Base-by-base conservation (phyloP, 2,888 invertebrate species). In the Meganola albula region DNA sequence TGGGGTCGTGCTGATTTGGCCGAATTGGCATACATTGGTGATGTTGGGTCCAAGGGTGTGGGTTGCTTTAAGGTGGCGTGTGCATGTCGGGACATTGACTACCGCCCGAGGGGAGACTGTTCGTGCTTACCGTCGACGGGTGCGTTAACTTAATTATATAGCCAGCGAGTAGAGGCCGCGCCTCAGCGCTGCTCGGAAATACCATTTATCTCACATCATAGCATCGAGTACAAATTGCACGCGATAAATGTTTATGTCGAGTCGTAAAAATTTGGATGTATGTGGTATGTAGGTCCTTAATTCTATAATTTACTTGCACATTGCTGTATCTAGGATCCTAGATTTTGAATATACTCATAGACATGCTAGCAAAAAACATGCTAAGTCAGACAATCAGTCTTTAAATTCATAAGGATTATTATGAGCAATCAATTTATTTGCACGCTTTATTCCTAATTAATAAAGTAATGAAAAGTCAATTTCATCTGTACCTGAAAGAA, bases 11-110 rank as follows among this genome's bases (percentile, higher is more conserved):
- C 40, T 32, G 41, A 62, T 58, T 57, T 51, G 63, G 63, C 26
- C 27, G 63, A 42, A 37, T 69, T 66, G 58, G 57, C 65, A 55
- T 63, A 61, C 55, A 56, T 63, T 51, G 50, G 52, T 43, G 38
- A 35, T 30, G 37, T 31, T 63, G 52, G 57, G 51, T 39, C 61
- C 59, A 61, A 59, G 54, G 60, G 58, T 62, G 59, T 58, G 56
- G 61, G 65, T 58, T 60, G 66, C 72, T 71, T 76, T 76, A 75
- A 71, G 71, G 67, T 68, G 72, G 70, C 71, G 70, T 68, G 71
- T 72, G 74, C 71, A 70, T 63, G 72, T 62, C 62, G 60, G 61
- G 57, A 48, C 56, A 55, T 52, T 51, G 64, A 52, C 56, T 58
- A 48, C 53, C 51, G 60, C 60, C 54, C 48, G 52, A 53, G 68